phyloP scores from a whole-genome alignment of 2,797 vertebrate species.

The Bradypodion pumilum region DNA sequence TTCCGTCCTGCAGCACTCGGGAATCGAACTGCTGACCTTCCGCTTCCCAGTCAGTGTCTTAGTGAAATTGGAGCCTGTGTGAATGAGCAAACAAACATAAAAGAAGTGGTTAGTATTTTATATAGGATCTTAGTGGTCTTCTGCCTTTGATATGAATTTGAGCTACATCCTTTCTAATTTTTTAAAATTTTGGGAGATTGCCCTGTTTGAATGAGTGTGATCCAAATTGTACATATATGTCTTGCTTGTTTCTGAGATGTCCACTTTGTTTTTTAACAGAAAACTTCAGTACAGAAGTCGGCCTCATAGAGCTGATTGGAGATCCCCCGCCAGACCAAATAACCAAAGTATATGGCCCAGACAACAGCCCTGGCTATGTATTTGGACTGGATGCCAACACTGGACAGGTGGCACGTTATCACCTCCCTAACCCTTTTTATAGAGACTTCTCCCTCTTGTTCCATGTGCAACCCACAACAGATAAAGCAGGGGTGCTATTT shows the following conservation, averaged over 20 bases:
- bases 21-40: too few relatives aligned
- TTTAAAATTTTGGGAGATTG: not conserved
- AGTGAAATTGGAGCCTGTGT: not conserved
- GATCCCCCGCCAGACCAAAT: conserved; percentile 85
- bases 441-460: conserved; percentile 89
- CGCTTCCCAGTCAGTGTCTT: too few relatives aligned
- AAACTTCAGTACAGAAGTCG: conserved; percentile 70
- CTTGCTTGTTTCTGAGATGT: conserved; percentile 14
- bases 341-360: conserved; percentile 76
- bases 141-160: not conserved
- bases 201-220: not conserved
- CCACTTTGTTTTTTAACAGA: conserved; percentile 62
- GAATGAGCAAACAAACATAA: not conserved
- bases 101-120: not conserved
- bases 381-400: conserved; percentile 82
- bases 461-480: conserved; percentile 82
- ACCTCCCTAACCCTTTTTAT: conserved; percentile 87
- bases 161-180: not conserved
- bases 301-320: conserved; percentile 89
- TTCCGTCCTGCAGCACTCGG: too few relatives aligned
- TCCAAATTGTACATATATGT: too few relatives aligned
- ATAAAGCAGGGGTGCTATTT: conserved; percentile 83
- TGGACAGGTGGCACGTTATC: conserved; percentile 85
- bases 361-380: conserved; percentile 79
- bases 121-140: not conserved